Evolutionary conservation across 2,888 invertebrate species (phyloP), one percentile per base, ranked within the genome.

Genomic region (Podotricha telesiphe): DNA sequence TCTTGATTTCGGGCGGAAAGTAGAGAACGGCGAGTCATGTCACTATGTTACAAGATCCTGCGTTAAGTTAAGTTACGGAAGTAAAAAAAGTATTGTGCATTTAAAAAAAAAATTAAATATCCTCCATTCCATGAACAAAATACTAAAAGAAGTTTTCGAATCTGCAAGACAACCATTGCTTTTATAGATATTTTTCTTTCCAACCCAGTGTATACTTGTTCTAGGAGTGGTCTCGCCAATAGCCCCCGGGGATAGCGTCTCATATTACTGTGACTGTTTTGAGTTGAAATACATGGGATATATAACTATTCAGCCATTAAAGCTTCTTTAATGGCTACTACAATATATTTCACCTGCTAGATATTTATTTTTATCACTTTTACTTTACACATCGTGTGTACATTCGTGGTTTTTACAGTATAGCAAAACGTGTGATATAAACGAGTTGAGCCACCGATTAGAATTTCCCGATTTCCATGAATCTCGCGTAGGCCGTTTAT

Each of bases 211-310:
- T 58, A 51, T 67, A 51, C 45, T 65, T 55, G 55, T 55, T 65
- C 45, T 66, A 28, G 15, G 51, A 67, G 61, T 58, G 37, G 58
- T 67, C 59, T 59, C 50, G 67, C 51, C 67, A 51, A 67, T 67
- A 67, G 67, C 67, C 67, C 45, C 28, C n/a, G 67, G 67, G 42
- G 28, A 59, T 19, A 28, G 42, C 50, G 58, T 61, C 59, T 61
- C 59, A 61, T 61, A 67, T 67, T 67, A 67, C 67, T 51, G 17
- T 62, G 59, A 59, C 65, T 64, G 47, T 65, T 53, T 65, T 22
- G 40, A 66, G 48, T 65, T 22, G 34, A 51, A 59, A 50, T 45
- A 34, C 67, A 61, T 34, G 17, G 34, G 11, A 22, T 42, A 17
- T 59, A 40, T 42, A 67, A 51, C 50, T 66, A 67, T 61, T 53